Evolutionary conservation across 2,797 vertebrate species (phyloP).

Genomic region (Parambassis ranga): DNA sequence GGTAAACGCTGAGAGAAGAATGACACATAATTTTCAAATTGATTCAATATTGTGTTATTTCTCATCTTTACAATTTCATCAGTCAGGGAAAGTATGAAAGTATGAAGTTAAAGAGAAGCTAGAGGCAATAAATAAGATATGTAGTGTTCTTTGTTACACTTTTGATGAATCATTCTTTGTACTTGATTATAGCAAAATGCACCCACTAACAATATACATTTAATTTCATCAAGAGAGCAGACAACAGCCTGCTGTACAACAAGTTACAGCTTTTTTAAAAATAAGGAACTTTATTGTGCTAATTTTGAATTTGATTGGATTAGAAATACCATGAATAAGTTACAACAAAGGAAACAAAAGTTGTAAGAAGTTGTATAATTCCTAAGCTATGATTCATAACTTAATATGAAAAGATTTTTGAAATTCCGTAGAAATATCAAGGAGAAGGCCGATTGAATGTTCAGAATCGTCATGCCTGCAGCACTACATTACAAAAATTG

Average conservation of each 20-base stretch:
- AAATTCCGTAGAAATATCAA: no score
- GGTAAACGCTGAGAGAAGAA: conserved; percentile 7
- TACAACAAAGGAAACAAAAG: no score
- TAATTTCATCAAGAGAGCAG: not conserved
- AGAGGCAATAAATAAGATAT: conserved; percentile 19
- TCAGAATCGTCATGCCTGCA: no score
- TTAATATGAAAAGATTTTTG: no score
- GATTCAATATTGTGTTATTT: conserved; percentile 33
- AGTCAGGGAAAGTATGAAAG: not conserved
- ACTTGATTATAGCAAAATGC: not conserved
- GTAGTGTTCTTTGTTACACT: not conserved
- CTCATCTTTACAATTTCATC: conserved; percentile 37
- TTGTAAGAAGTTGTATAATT: no score
- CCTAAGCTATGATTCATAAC: no score
- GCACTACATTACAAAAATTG: no score
- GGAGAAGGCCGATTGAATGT: no score
- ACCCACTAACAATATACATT: not conserved
- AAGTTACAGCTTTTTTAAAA: no score
- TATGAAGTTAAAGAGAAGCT: conserved; percentile 2
- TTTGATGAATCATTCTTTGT: not conserved
- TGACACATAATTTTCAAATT: conserved; percentile 25
- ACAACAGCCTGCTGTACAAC: not conserved
- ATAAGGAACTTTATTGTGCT: no score
- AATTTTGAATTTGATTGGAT: no score
- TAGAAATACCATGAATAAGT: no score